A percentile compares a stretch with the other conserved stretches of the same genome.
Evolutionary conservation across 1,140 invertebrate species (phyloP).

Genomic region (Colletes latitarsis): DNA sequence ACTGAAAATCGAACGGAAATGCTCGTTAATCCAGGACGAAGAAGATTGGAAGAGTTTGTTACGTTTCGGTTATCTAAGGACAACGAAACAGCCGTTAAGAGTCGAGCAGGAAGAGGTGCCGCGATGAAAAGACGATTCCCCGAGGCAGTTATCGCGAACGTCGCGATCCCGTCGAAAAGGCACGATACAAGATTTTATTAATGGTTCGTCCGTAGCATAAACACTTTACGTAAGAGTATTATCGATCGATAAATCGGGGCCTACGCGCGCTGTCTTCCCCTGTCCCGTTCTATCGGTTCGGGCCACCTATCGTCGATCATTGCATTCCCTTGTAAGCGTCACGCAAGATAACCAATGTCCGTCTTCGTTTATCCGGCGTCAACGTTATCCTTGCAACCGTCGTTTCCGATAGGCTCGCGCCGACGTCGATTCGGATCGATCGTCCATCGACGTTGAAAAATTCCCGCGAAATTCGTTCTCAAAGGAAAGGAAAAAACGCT

Average conservation of each 20-base stretch:
- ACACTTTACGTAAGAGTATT: slow-evolving; percentile 77
- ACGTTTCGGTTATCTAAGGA: background rate
- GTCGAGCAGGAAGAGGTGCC: background rate
- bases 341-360: slow-evolving; percentile 22
- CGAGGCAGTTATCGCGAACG: slow-evolving; percentile 55
- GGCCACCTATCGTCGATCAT: slow-evolving; percentile 72
- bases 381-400: slow-evolving; percentile 6
- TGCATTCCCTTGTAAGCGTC: slow-evolving; percentile 24
- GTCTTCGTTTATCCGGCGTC: slow-evolving; percentile 32
- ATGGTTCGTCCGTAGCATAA: slow-evolving; percentile 69
- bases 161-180: slow-evolving; percentile 63
- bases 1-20: no score
- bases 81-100: background rate
- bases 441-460: no score
- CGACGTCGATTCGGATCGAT: background rate
- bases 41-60: no score
- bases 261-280: slow-evolving; percentile 61
- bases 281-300: slow-evolving; percentile 57
- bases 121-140: slow-evolving; percentile 18
- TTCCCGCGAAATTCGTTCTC: background rate
- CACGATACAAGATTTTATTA: slow-evolving; percentile 70
- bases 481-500: background rate
- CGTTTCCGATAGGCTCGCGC: slow-evolving; percentile 18
- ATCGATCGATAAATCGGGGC: slow-evolving; percentile 76
- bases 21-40: no score